Conservation (phyloP, 92 coral and sea anemone genomes). For the Diadumene lineata region DNA sequence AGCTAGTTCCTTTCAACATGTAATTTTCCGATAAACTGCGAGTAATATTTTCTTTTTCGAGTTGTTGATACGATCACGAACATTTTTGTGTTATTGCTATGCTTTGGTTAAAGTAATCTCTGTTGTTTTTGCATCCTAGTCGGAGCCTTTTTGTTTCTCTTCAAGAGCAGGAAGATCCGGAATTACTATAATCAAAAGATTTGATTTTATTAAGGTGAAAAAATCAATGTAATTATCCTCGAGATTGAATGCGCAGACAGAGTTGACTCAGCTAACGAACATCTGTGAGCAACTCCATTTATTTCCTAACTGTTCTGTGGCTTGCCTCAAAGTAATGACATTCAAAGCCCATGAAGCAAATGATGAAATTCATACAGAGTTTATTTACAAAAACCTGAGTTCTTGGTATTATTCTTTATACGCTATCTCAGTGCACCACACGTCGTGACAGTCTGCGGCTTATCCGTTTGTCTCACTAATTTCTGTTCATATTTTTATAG, state of each 20-base stretch:
- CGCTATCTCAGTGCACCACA: constrained; percentile 26
- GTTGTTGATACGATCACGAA: neutral
- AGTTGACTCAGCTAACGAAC: neutral
- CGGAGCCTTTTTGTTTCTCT: neutral
- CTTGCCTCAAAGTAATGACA: constrained; percentile 6
- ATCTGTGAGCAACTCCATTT: neutral
- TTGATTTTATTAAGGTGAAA: constrained; percentile 4
- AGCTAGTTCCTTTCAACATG: no score
- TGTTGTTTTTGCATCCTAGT: neutral
- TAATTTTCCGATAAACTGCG: no score
- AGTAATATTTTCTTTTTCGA: no score
- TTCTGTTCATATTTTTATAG: constrained; percentile 11
- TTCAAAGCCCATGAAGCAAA: neutral
- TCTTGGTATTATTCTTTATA: neutral
- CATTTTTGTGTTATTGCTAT: neutral
- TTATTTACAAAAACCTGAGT: constrained; percentile 23
- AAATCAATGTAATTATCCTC: no score
- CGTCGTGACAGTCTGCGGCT: constrained; percentile 20
- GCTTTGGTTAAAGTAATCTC: neutral
- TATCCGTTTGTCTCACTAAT: constrained; percentile 16
- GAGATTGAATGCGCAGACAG: no score
- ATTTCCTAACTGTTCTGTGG: neutral
- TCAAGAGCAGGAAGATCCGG: constrained; percentile 9
- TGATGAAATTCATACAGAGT: constrained; percentile 12
- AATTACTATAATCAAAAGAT: neutral